Conservation (phyloP, 2,888 invertebrate species). For the Phengaris alcon region DNA sequence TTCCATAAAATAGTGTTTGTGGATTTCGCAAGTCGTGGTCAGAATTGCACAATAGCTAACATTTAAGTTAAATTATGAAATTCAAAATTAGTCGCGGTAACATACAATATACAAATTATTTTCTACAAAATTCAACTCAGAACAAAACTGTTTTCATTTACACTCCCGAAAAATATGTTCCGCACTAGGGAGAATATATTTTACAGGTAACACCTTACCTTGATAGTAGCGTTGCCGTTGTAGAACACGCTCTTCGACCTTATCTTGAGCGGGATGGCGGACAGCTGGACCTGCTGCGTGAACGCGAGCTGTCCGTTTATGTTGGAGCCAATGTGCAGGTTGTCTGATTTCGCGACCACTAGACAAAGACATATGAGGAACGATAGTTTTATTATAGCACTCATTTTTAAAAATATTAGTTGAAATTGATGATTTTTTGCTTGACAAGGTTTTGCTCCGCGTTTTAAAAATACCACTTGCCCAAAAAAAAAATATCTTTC, state of each 20-base stretch:
- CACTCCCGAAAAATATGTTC: too few relatives aligned
- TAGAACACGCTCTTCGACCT: constrained; percentile 66
- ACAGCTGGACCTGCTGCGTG: constrained; percentile 55
- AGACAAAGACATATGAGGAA: constrained; percentile 38
- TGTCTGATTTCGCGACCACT: constrained; percentile 39
- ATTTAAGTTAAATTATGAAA: too few relatives aligned
- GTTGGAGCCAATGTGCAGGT: constrained; percentile 54
- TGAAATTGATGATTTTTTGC: too few relatives aligned
- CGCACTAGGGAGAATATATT: too few relatives aligned
- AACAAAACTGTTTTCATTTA: too few relatives aligned
- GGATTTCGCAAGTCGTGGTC: too few relatives aligned
- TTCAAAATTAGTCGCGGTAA: too few relatives aligned
- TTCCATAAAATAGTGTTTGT: too few relatives aligned
- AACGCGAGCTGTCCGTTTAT: constrained; percentile 50
- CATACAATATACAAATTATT: too few relatives aligned
- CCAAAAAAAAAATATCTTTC: too few relatives aligned
- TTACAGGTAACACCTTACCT: constrained; percentile 46
- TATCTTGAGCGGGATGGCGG: constrained; percentile 49
- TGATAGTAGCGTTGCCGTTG: constrained; percentile 52
- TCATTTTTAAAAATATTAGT: constrained; percentile 36
- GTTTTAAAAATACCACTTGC: neutral
- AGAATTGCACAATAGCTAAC: too few relatives aligned
- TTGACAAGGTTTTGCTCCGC: neutral
- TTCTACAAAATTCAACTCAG: too few relatives aligned
- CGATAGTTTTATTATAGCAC: constrained; percentile 32